Evolutionary conservation across 2,113 vertebrate species (phyloP).

Genomic region (Speoplatyrhinus poulsoni): DNA sequence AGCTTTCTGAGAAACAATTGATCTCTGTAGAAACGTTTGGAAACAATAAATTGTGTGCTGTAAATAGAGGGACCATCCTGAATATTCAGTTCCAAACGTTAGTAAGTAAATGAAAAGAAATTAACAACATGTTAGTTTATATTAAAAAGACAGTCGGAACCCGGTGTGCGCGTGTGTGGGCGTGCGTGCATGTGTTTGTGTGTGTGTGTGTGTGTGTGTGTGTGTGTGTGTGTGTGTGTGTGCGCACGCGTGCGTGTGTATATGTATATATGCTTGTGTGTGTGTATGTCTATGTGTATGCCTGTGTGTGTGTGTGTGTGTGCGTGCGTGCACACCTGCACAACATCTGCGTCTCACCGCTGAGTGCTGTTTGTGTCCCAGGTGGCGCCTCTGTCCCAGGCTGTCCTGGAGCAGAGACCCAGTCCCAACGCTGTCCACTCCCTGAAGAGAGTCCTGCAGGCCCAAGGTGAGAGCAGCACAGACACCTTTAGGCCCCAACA

Average conservation of each 20-base stretch:
- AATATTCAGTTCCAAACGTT: too few species aligned
- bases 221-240: neutral
- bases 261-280: neutral
- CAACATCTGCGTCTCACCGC: constrained; percentile 1
- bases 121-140: too few species aligned
- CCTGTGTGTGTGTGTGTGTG: neutral
- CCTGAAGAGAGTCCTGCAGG: constrained; percentile 82
- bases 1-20: too few species aligned
- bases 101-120: too few species aligned
- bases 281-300: neutral
- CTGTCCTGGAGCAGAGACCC: constrained; percentile 84
- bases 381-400: constrained; percentile 85
- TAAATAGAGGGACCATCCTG: too few species aligned
- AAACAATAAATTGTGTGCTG: too few species aligned
- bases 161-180: neutral
- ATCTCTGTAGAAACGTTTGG: too few species aligned
- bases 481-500: too few species aligned
- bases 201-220: neutral
- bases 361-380: constrained; percentile 45
- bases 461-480: constrained; percentile 82
- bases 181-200: neutral
- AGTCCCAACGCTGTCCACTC: constrained; percentile 84
- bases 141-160: too few species aligned
- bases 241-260: neutral
- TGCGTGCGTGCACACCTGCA: neutral